A percentile compares a stretch with the other conserved stretches of the same genome.
Conservation (phyloP, 1,140 invertebrate genomes). For the Thaumetopoea pityocampa region DNA sequence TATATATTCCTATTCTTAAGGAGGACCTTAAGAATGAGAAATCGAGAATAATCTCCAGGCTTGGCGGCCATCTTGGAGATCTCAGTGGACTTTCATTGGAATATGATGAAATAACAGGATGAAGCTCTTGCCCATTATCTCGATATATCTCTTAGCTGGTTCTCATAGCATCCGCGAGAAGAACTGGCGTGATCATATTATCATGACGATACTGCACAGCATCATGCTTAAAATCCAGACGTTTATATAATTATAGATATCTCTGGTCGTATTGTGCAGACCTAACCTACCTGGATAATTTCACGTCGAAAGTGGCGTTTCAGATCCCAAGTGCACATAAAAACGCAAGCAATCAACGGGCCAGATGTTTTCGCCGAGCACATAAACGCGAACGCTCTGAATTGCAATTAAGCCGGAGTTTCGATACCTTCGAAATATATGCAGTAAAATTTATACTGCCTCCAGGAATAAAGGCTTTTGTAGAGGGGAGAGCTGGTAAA, state of each 20-base stretch:
- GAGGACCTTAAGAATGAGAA: too few species aligned
- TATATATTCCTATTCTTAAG: too few species aligned
- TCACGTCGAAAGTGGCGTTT: conserved; percentile 18
- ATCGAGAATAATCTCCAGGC: too few species aligned
- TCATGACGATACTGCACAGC: not conserved
- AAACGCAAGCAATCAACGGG: conserved; percentile 54
- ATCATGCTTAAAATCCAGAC: conserved; percentile 17
- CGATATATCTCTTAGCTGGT: too few species aligned
- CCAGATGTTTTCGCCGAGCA: conserved; percentile 53
- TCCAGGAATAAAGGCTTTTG: conserved; percentile 12
- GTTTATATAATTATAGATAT: conserved; percentile 30
- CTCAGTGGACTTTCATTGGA: too few species aligned
- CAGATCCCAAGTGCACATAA: conserved; percentile 53
- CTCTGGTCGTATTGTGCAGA: conserved; percentile 36
- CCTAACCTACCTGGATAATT: conserved; percentile 26
- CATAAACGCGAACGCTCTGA: conserved; percentile 50
- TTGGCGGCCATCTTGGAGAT: too few species aligned
- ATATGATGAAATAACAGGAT: too few species aligned
- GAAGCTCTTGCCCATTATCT: too few species aligned
- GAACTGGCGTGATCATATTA: too few species aligned
- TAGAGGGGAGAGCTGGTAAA: conserved; percentile 8
- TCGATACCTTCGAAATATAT: conserved; percentile 50
- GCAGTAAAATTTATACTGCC: conserved; percentile 45
- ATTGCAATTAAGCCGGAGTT: conserved; percentile 55
- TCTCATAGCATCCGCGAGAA: too few species aligned